Evolutionary conservation across 2,113 vertebrate genomes (phyloP), one percentile per base, ranked within the genome.

Genomic region (Bungarus multicinctus): DNA sequence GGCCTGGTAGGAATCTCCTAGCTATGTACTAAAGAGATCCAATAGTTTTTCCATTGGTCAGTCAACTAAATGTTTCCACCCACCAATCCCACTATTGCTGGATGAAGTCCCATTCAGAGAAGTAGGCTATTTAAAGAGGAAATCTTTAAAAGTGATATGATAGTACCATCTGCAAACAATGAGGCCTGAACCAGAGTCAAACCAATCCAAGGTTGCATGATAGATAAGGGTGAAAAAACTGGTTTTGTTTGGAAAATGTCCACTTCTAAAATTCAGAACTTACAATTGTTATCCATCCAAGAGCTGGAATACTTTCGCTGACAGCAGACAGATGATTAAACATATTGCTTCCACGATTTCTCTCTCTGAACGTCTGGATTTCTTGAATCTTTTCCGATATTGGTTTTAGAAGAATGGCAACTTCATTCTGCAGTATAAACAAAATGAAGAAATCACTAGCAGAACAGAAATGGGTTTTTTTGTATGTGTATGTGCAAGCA

Each of bases 281-380:
- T 96, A 99, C 99, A 98, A 99, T 98, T 9, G 99, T 97, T 95
- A 99, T 98, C 99, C 99, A 99, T 5, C 99, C 99, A 34, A 99
- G 98, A 16, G 99, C 99, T 0, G 99, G 98, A 95, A 99, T 99
- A 98, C 99, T 99, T 95, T 99, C 99, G 8, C 99, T 99, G 96
- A 99, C 96, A 0, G 99, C 99, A 0, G 99, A 99, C 50, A 99
- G 98, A 95, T 99, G 99, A 96, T 99, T 99, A 96, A 99, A 99
- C 97, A 99, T 97, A 91, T 92, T 52, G 95, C 99, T 99, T 30
- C 99, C 99, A 20, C 99, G 98, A 97, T 99, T 99, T 94, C 97
- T 98, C 95, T 99, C 99, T 90, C 99, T 97, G 98, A 99, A 99
- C 89, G 94, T 98, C 95, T 99, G 99, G 92, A 99, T 98, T 96